phyloP scores from a whole-genome alignment of 1,140 invertebrate species.

The Brachionus plicatilis region DNA sequence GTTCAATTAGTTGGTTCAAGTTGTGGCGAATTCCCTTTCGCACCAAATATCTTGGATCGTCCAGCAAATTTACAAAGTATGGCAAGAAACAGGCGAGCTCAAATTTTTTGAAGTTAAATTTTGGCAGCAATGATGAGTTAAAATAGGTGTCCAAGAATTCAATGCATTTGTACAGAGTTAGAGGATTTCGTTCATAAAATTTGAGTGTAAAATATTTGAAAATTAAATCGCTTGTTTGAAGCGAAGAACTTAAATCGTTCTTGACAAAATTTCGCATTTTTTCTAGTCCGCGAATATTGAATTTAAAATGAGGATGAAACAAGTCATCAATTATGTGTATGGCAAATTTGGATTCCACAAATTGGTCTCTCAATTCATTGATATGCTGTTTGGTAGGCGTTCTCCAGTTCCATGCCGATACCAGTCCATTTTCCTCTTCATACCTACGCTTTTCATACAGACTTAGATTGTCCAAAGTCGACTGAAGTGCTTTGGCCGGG shows the following conservation, averaged over 20 bases:
- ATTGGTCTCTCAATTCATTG: background rate
- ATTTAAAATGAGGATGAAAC: background rate
- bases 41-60: background rate
- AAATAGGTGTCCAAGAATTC: background rate
- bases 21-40: background rate
- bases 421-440: background rate
- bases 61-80: background rate
- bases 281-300: background rate
- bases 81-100: background rate
- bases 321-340: background rate
- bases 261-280: background rate
- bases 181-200: background rate
- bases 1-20: background rate
- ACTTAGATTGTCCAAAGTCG: background rate
- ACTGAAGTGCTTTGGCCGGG: background rate
- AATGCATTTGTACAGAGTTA: background rate
- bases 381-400: background rate
- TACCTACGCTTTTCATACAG: background rate
- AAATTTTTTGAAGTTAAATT: background rate
- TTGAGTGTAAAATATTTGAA: background rate
- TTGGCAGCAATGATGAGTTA: background rate
- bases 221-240: background rate
- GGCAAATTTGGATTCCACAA: background rate
- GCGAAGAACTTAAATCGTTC: background rate
- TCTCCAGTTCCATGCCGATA: background rate